Percentiles rank a stretch among this genome's conserved stretches.
Conservation (phyloP, 2,797 vertebrate genomes). For the Ceryle rudis region DNA sequence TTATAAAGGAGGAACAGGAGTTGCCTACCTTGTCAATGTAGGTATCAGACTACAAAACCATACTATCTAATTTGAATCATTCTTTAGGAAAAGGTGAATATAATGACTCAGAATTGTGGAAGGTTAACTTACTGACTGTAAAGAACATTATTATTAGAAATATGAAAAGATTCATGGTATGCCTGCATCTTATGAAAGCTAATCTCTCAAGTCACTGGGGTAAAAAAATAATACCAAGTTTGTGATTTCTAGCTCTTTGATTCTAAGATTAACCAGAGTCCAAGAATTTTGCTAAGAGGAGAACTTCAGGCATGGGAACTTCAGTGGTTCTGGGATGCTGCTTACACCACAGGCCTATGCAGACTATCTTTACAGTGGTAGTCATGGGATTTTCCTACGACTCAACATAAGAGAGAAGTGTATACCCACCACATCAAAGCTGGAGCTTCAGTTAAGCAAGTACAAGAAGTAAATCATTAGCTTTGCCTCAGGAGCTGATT, state of each 20-base stretch:
- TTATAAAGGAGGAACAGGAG: not conserved
- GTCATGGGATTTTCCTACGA: not conserved
- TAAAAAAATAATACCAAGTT: not conserved
- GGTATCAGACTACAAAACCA: not conserved
- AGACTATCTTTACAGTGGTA: not conserved
- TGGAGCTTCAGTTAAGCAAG: not conserved
- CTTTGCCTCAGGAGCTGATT: not conserved
- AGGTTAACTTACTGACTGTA: conserved; percentile 24
- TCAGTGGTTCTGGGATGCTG: not conserved
- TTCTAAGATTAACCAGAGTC: not conserved
- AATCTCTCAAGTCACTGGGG: not conserved
- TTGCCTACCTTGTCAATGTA: not conserved
- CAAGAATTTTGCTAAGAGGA: not conserved
- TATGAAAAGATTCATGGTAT: not conserved
- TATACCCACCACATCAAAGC: not conserved
- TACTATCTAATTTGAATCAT: not conserved
- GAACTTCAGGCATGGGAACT: not conserved
- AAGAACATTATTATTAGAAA: conserved; percentile 24
- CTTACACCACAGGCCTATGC: not conserved
- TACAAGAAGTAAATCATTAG: not conserved
- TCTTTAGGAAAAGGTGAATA: conserved; percentile 7
- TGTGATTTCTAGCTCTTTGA: not conserved
- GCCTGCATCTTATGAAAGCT: not conserved
- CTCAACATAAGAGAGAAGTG: not conserved
- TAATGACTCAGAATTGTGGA: conserved; percentile 1